Evolutionary conservation across 2,888 invertebrate genomes (phyloP), one percentile per base, ranked within the genome.

Genomic region (Chirona hameri): DNA sequence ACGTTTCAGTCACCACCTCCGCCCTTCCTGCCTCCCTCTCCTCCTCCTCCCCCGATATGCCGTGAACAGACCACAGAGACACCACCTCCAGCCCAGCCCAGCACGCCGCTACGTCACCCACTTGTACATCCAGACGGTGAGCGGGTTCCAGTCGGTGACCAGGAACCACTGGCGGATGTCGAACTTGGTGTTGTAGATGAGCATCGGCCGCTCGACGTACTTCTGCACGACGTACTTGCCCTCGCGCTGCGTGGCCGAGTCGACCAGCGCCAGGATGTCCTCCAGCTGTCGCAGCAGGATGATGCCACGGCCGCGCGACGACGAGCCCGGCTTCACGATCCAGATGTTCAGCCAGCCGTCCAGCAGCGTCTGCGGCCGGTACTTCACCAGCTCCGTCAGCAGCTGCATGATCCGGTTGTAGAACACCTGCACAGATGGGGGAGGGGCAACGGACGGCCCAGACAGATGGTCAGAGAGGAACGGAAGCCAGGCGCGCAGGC

Each of bases 151-250:
- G 87, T 93, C 94, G 0, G 97, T 96, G 48, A 97, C 93, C 84
- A 97, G 89, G 89, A 97, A 97, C 97, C 97, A 97, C 88, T 97
- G 97, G 10, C 97, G 91, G 86, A 97, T 97, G 88, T 97, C 97
- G 88, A 97, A 97, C 89, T 97, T 97, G 1, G 96, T 96, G 86
- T 94, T 91, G 89, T 96, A 93, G 85, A 97, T 93, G 81, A 96
- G 91, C 82, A 97, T 89, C 0, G 97, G 97, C 84, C 93, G 92
- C 90, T 97, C 97, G 86, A 98, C 96, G 88, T 98, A 98, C 89
- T 98, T 98, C 88, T 98, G 97, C 21, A 97, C 94, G 81, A 98
- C 96, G 88, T 94, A 97, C 86, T 89, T 87, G 83, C 85, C 87
- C 83, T 88, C 88, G 81, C 89, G 85, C 29, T 83, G 84, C 82